Evolutionary conservation across 2,888 invertebrate genomes (phyloP), one percentile per base, ranked within the genome.

Genomic region (Nematopogon swammerdamellus): DNA sequence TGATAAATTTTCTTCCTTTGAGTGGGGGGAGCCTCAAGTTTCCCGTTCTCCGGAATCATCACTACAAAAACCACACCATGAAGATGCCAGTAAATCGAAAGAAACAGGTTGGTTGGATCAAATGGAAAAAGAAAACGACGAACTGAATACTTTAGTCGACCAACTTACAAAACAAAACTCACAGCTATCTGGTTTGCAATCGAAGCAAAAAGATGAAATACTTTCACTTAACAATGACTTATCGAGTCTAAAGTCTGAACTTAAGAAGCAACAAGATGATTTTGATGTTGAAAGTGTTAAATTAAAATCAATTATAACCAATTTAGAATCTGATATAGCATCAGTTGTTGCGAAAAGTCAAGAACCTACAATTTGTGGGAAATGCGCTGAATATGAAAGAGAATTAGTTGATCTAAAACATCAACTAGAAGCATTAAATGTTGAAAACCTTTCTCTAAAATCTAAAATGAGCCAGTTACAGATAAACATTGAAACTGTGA

Each of bases 1-100:
- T 57, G 81, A 85, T 49, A 88, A 89, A 67, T 62, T 92, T 8
- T 81, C 70, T 3, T 60, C 69, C 1, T 54, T 74, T 20, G 72
- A 77, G 48, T 72, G 72, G 74, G 65, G 59, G 48, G 60, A 58
- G 18, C 68, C 70, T 18, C 46, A 68, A 58, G 63, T 68, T 46
- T 60, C 2, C 61, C 63, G 14, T 14, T 36, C 36, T 3, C 11
- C 4, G 11, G 11, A 36, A 36, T 14, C 36, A 8, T 14, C 11
- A 14, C 11, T 8, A 36, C 8, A 6, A 36, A 14, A 14, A 8
- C 36, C n/a, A n/a, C n/a, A n/a, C n/a, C n/a, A n/a, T n/a, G n/a
- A n/a, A n/a, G n/a, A n/a, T n/a, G n/a, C n/a, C n/a, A n/a, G n/a
- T n/a, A n/a, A n/a, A n/a, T n/a, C n/a, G n/a, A n/a, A n/a, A n/a